These are phyloP conservation scores for Salminus brasiliensis DNA, from an alignment of 2,113 vertebrate genomes.

Conservation along the genomic window DNA sequence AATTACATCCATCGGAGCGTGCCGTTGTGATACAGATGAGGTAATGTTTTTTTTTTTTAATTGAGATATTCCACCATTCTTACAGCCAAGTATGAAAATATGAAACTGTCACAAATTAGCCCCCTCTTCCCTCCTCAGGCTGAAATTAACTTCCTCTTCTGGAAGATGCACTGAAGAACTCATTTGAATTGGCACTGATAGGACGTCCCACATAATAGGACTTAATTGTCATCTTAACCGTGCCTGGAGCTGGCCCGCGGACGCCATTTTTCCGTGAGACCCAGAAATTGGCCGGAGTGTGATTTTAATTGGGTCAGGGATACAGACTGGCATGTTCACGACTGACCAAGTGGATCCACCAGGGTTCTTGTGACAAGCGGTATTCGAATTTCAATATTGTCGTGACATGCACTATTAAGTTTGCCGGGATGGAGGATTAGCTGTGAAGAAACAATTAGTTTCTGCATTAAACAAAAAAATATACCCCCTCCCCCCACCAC, in stretches of 20 bases:
- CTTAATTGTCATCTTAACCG: conserved; percentile 48
- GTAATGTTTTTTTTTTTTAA: background rate
- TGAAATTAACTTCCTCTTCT: conserved; percentile 2
- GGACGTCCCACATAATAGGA: conserved; percentile 30
- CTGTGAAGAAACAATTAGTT: conserved; percentile 60
- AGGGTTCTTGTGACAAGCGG: conserved; percentile 20
- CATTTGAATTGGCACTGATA: conserved; percentile 23
- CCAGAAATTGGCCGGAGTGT: conserved; percentile 40
- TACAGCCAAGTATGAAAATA: conserved; percentile 10
- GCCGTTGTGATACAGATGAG: background rate
- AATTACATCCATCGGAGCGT: background rate
- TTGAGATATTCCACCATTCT: background rate
- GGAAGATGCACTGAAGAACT: conserved; percentile 5
- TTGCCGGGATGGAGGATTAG: conserved; percentile 40
- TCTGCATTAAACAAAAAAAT: conserved; percentile 51
- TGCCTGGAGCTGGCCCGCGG: conserved; percentile 24
- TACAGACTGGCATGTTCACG: conserved; percentile 32
- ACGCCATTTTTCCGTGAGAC: conserved; percentile 28
- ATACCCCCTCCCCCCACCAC: no score
- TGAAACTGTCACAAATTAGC: background rate
- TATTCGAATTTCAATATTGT: conserved; percentile 52
- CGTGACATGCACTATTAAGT: conserved; percentile 42
- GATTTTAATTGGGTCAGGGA: conserved; percentile 52
- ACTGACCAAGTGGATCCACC: conserved; percentile 18
- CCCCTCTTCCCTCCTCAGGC: background rate